Evolutionary conservation across 2,113 vertebrate genomes (phyloP), one percentile per base, ranked within the genome.

Genomic region (Chloroceryle aenea): DNA sequence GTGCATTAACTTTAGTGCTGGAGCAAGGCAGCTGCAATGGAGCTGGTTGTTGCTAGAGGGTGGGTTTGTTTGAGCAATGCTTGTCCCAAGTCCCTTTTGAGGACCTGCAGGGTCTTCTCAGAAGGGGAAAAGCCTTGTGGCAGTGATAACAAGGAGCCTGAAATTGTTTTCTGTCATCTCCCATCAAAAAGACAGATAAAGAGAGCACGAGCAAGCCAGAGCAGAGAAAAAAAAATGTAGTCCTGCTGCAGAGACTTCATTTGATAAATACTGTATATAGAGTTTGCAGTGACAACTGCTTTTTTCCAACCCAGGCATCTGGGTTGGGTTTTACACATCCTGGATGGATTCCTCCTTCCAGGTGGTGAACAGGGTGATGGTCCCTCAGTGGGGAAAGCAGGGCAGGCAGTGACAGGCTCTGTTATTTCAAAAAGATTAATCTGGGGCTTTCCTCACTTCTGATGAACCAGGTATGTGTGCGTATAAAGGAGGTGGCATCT

Each of bases 241-340:
- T 95, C 89, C 94, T 97, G 85, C 97, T 97, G 96, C 97, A 97
- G 93, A 98, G 97, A 95, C 92, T 96, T 97, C 94, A 78, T 98
- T 98, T 98, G 98, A 98, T 98, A 98, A 98, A 98, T 98, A 98
- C 98, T 98, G 95, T 94, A 97, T 97, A 94, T 16, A 75, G 96
- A 97, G 97, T 98, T 98, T 97, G 96, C 95, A 92, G 96, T 95
- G 91, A 96, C 97, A 97, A 98, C 92, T 6, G 69, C 82, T 97
- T 95, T 95, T 97, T 96, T 82, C 96, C 0, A 4, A 92, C 79
- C 95, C 88, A 53, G 91, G 88, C 77, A 83, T 91, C 93, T 8
- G 4, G 47, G 96, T 67, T 86, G 88, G 87, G 52, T 92, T 97
- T 98, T 97, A 97, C 97, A 98, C 88, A 71, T 53, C 87, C 61